phyloP scores from a whole-genome alignment of 2,797 vertebrate species.

The Danio kyathit region DNA sequence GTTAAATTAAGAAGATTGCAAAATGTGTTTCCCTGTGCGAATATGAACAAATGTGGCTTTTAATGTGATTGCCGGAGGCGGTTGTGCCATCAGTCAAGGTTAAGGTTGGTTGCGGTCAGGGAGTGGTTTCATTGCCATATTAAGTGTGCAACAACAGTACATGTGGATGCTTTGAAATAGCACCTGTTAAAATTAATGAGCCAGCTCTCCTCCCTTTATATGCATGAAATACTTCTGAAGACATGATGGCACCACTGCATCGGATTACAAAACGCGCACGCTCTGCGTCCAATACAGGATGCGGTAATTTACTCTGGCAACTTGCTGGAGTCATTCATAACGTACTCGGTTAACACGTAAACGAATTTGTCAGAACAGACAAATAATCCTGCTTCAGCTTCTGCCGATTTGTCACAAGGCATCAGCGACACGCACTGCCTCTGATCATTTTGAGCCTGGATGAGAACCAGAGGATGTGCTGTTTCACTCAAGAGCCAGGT shows the following conservation, averaged over 20 bases:
- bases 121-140: constrained; percentile 60
- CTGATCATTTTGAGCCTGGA: constrained; percentile 53
- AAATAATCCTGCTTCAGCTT: constrained; percentile 49
- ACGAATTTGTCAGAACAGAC: constrained; percentile 51
- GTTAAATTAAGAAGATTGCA: constrained; percentile 76
- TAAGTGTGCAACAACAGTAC: constrained; percentile 55
- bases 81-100: constrained; percentile 72
- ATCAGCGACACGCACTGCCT: constrained; percentile 43
- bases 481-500: constrained; percentile 49
- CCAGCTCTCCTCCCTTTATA: constrained; percentile 33
- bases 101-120: constrained; percentile 59
- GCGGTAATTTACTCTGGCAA: constrained; percentile 38
- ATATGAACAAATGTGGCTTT: constrained; percentile 73
- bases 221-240: constrained; percentile 50
- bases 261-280: constrained; percentile 5
- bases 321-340: constrained; percentile 40
- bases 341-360: constrained; percentile 45
- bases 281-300: constrained; percentile 4
- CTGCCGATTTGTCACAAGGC: constrained; percentile 46
- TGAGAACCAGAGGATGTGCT: constrained; percentile 50
- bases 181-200: constrained; percentile 58
- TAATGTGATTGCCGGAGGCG: constrained; percentile 75
- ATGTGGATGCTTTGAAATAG: constrained; percentile 48
- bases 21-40: constrained; percentile 67
- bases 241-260: constrained; percentile 1